A percentile compares a stretch with the other conserved stretches of the same genome.
Evolutionary conservation across 2,113 vertebrate genomes (phyloP).

Genomic region (Ramphastos sulfuratus): DNA sequence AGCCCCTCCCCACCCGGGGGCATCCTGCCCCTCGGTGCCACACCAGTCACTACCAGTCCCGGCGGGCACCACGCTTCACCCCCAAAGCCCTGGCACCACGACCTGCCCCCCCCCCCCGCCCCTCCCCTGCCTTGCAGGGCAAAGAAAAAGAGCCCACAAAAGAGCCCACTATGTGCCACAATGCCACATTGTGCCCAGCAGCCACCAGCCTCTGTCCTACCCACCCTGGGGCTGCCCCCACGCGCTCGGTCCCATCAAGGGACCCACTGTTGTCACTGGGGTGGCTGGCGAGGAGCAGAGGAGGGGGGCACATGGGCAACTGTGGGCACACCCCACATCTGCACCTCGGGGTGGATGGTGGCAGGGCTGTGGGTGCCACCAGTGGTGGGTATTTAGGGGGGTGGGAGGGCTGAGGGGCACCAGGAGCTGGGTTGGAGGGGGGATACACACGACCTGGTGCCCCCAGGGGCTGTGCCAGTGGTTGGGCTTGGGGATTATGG

Average conservation of each 20-base stretch:
- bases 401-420: background rate
- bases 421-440: background rate
- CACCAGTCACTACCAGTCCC: conserved; percentile 34
- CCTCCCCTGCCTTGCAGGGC: background rate
- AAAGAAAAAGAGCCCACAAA: conserved; percentile 15
- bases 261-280: background rate
- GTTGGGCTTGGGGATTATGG: rapidly evolving
- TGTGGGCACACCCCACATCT: background rate
- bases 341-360: background rate
- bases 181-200: background rate
- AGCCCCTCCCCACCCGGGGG: background rate
- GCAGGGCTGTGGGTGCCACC: background rate
- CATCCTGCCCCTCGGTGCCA: background rate
- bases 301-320: background rate
- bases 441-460: background rate
- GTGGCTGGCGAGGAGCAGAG: background rate
- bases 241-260: conserved; percentile 3
- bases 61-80: background rate
- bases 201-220: background rate
- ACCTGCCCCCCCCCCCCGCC: background rate
- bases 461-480: rapidly evolving
- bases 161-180: conserved; percentile 20
- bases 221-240: background rate
- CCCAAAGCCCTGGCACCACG: background rate
- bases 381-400: background rate